Base-by-base conservation (phyloP, 2,797 vertebrate species). In the Mormyrops attenuatus region DNA sequence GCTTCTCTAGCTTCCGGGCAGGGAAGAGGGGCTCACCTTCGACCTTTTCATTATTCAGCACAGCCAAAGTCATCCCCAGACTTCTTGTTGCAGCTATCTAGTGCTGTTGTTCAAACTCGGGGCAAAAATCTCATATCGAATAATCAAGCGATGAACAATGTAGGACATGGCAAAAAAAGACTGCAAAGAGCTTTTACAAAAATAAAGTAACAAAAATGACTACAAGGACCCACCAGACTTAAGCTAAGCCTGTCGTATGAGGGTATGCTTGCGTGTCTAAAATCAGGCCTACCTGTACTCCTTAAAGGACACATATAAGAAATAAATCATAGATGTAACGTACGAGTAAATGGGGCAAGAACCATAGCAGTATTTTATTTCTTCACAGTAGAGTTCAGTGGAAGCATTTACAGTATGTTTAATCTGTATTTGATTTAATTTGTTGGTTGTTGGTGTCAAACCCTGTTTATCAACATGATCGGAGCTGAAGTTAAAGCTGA, bases 31-130 rank as follows among this genome's bases (percentile, higher is more conserved):
- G 92, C 92, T 93, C 94, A 93, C 92, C 86, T 89, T 88, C 88
- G 93, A 94, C 93, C 94, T 88, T 88, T 69, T 88, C 44, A 88
- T n/a, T 69, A 30, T 73, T 73, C 44, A 73, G 60, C 38, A 95
- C 95, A 94, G 94, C 92, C 94, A 93, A 93, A 93, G 94, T 94
- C 93, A 92, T 44, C 60, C 92, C 87, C 91, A 93, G 92, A 93
- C 38, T 91, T 91, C 92, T 92, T 92, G 69, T 94, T 94, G 93
- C 93, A 93, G 92, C 92, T 49, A 52, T 87, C 34, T 87, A 9
- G 52, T n/a, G 53, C 30, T 52, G 77, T 34, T 86, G 30, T 87
- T 87, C 30, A 87, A 86, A 50, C 47, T 55, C 15, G 15, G 22
- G 52, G 50, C 53, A 38, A 44, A 0, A 60, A 38, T 87, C 34